phyloP scores from a whole-genome alignment of 1,140 invertebrate species.

The Ostrea edulis region DNA sequence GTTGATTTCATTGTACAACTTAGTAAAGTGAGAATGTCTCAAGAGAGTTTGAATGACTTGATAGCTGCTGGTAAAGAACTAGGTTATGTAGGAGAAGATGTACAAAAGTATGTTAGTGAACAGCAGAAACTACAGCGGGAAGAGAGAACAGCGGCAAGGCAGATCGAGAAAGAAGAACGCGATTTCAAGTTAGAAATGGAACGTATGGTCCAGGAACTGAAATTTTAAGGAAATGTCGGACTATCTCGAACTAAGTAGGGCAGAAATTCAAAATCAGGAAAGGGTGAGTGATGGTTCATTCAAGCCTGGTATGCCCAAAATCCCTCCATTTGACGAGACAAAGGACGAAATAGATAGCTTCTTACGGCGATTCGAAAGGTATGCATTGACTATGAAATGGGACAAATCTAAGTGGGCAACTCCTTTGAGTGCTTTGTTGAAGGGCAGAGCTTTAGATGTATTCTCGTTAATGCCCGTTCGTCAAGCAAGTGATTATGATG shows the following conservation, averaged over 20 bases:
- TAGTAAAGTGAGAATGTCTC: background rate
- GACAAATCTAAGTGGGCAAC: conserved; percentile 42
- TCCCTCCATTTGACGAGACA: conserved; percentile 57
- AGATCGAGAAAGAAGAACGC: background rate
- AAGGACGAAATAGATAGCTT: conserved; percentile 58
- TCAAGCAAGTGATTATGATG: conserved; percentile 56
- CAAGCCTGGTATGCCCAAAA: conserved; percentile 18
- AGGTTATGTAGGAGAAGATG: background rate
- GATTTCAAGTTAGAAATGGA: background rate
- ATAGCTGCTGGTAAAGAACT: background rate
- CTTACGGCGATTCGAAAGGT: conserved; percentile 53
- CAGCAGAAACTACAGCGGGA: conserved; percentile 35
- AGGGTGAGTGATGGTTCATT: background rate
- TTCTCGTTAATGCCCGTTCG: conserved; percentile 51
- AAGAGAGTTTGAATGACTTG: background rate
- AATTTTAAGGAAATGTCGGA: background rate
- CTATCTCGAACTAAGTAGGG: too few species aligned
- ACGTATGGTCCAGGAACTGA: background rate
- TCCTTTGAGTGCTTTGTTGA: conserved; percentile 54
- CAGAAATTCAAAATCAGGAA: background rate
- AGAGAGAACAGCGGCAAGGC: background rate
- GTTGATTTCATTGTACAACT: background rate
- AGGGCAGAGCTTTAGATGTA: conserved; percentile 59
- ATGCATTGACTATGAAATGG: conserved; percentile 49
- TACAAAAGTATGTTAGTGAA: background rate